These are phyloP conservation scores for Vombatus ursinus DNA, from an alignment of 2,113 vertebrate genomes.

Conservation along the genomic window DNA sequence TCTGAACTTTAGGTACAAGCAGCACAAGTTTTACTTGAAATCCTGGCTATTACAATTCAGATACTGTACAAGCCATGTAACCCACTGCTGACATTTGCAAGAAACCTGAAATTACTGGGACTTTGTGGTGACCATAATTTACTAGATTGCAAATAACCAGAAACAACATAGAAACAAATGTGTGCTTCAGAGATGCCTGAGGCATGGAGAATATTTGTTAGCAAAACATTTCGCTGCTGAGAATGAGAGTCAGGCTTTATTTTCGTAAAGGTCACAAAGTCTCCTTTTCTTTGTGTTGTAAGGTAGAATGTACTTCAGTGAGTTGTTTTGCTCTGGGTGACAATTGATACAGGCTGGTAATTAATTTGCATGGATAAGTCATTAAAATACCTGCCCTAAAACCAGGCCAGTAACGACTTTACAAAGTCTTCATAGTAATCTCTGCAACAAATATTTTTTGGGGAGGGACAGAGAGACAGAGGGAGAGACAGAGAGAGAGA, in stretches of 20 bases:
- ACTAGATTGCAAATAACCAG: conserved; percentile 65
- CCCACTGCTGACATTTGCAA: conserved; percentile 75
- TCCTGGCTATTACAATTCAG: conserved; percentile 27
- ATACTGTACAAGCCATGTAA: conserved; percentile 63
- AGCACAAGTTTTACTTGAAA: conserved; percentile 9
- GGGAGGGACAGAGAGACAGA: accelerated
- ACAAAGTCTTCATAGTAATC: not conserved
- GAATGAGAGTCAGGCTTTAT: conserved; percentile 62
- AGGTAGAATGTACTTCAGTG: not conserved
- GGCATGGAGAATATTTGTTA: conserved; percentile 69
- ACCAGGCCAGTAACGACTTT: not conserved
- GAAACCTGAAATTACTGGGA: conserved; percentile 77
- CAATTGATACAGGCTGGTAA: conserved; percentile 15
- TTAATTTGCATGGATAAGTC: not conserved
- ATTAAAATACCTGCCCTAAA: not conserved
- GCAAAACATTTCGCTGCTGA: conserved; percentile 62
- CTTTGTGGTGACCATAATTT: conserved; percentile 65
- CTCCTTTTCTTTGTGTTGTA: not conserved
- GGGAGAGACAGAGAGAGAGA: too few species aligned
- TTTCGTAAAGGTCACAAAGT: conserved; percentile 75
- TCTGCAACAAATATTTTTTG: not conserved
- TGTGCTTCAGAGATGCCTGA: conserved; percentile 68
- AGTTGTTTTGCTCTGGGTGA: not conserved
- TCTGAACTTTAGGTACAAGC: not conserved
- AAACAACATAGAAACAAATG: conserved; percentile 69